These are phyloP conservation scores for Polyodon spathula DNA, from an alignment of 2,113 vertebrate genomes.

Conservation along the genomic window DNA sequence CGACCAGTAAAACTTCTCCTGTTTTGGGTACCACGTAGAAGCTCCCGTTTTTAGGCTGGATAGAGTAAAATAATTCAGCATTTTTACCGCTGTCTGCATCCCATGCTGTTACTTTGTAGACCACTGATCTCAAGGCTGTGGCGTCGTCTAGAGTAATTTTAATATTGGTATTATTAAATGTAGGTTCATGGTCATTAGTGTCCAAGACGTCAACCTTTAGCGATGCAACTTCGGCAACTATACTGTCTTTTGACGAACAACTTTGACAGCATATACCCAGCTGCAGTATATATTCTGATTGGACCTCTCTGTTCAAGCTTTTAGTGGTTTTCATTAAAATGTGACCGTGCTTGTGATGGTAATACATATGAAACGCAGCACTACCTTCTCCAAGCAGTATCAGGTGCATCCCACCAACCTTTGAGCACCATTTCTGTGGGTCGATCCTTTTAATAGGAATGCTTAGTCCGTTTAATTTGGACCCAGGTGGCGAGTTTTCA, in stretches of 20 bases:
- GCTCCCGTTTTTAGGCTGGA: slow-evolving; percentile 59
- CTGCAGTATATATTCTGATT: slow-evolving; percentile 53
- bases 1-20: slow-evolving; percentile 68
- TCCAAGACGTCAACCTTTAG: slow-evolving; percentile 72
- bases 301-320: slow-evolving; percentile 67
- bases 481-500: slow-evolving; percentile 73
- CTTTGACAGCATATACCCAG: slow-evolving; percentile 59
- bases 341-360: slow-evolving; percentile 65
- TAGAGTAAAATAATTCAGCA: slow-evolving; percentile 71
- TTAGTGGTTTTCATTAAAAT: slow-evolving; percentile 59
- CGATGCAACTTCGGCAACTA: slow-evolving; percentile 50
- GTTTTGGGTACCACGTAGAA: slow-evolving; percentile 80
- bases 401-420: slow-evolving; percentile 44
- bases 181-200: slow-evolving; percentile 74
- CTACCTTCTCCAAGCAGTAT: slow-evolving; percentile 64
- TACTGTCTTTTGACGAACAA: slow-evolving; percentile 30
- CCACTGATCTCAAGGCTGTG: slow-evolving; percentile 56
- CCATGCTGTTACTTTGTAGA: slow-evolving; percentile 60
- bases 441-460: slow-evolving; percentile 64
- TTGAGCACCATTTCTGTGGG: slow-evolving; percentile 51
- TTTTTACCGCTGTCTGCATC: slow-evolving; percentile 72
- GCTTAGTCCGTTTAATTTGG: slow-evolving; percentile 66
- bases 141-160: slow-evolving; percentile 67
- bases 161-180: slow-evolving; percentile 44
- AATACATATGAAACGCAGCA: slow-evolving; percentile 60